These are phyloP conservation scores for Idaea straminata DNA, from an alignment of 2,888 invertebrate species.

Conservation along the genomic window DNA sequence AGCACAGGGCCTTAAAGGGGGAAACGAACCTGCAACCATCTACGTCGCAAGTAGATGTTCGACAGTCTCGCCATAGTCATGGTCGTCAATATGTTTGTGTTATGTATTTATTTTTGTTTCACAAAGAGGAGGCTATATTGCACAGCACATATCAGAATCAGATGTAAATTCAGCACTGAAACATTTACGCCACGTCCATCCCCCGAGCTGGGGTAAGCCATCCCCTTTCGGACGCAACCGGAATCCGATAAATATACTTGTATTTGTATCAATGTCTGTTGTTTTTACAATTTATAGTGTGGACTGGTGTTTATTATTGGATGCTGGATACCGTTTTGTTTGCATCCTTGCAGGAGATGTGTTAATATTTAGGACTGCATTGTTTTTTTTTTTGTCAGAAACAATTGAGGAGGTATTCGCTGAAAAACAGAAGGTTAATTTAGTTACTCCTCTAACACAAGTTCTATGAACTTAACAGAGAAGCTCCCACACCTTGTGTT, in stretches of 20 bases:
- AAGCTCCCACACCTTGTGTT: too few species aligned
- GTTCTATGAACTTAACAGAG: too few species aligned
- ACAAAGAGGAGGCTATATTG: conserved; percentile 22
- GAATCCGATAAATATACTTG: conserved; percentile 57
- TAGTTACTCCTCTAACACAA: too few species aligned
- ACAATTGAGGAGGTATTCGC: too few species aligned
- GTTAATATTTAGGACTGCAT: background rate
- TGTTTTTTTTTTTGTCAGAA: too few species aligned
- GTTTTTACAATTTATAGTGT: conserved; percentile 44
- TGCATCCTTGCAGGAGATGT: background rate
- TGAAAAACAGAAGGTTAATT: too few species aligned
- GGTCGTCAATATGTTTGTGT: background rate
- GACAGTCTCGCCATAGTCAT: background rate
- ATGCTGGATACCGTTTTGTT: background rate
- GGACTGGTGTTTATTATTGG: conserved; percentile 6
- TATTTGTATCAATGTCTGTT: conserved; percentile 43
- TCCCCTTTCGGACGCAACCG: conserved; percentile 48
- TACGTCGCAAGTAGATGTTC: too few species aligned
- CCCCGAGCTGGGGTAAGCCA: conserved; percentile 41
- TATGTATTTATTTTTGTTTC: background rate
- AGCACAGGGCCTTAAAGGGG: too few species aligned
- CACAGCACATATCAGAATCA: conserved; percentile 43
- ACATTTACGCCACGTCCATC: conserved; percentile 69
- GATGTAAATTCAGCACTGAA: conserved; percentile 65
- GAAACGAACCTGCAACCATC: too few species aligned